These are phyloP conservation scores for Sycophila texana DNA, from an alignment of 2,888 invertebrate species.

Conservation along the genomic window DNA sequence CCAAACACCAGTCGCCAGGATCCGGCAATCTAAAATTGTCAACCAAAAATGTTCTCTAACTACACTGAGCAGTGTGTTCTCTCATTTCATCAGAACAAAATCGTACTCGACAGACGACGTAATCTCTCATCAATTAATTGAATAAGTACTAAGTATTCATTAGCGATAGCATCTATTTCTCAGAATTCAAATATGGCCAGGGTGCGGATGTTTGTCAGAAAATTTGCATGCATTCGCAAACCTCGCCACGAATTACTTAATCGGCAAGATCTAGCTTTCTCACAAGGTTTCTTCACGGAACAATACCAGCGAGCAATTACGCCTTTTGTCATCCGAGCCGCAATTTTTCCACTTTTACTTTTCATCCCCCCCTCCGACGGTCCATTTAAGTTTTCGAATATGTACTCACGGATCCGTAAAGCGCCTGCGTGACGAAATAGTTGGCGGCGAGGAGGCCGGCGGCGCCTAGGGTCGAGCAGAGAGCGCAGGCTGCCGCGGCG, in stretches of 20 bases:
- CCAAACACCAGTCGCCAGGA: constrained; percentile 80
- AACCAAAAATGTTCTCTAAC: no score
- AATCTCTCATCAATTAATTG: not conserved
- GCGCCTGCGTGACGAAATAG: constrained; percentile 79
- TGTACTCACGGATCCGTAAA: constrained; percentile 78
- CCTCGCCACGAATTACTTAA: no score
- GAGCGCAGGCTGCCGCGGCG: constrained; percentile 73
- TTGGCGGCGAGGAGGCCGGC: constrained; percentile 79
- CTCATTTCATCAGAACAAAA: no score
- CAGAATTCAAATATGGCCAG: no score
- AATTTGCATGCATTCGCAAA: no score
- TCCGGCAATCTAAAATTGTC: constrained; percentile 76
- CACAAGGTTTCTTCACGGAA: not conserved
- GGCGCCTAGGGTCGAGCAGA: constrained; percentile 79
- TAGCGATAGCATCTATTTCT: no score
- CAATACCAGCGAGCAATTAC: not conserved
- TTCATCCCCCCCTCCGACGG: not conserved
- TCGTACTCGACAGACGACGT: no score
- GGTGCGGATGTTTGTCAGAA: no score
- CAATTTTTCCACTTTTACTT: no score
- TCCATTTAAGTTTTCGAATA: not conserved
- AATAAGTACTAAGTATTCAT: not conserved
- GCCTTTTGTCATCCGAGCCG: not conserved
- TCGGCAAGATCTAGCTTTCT: not conserved
- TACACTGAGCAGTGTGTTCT: no score